A percentile compares a stretch with the other conserved stretches of the same genome.
Evolutionary conservation across 2,113 vertebrate genomes (phyloP).

Genomic region (Typhlomys cinereus): DNA sequence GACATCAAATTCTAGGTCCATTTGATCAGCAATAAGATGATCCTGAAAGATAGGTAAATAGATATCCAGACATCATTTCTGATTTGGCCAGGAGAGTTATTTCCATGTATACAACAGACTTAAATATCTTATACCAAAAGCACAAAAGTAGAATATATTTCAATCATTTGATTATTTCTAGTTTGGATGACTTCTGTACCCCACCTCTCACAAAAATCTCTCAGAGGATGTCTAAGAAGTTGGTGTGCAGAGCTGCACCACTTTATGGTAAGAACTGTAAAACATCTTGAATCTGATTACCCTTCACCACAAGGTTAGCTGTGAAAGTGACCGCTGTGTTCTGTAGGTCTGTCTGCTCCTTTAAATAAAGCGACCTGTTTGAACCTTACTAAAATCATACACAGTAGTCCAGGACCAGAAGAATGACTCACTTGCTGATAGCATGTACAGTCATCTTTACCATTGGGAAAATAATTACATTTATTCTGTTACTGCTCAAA

Average conservation of each 20-base stretch:
- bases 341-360: neutral
- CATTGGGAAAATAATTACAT: neutral
- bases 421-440: neutral
- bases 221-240: no score
- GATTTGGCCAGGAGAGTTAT: neutral
- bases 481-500: neutral
- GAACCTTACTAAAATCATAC: neutral
- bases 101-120: neutral
- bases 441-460: neutral
- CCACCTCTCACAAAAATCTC: no score
- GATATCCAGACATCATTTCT: neutral
- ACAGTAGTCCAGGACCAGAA: neutral
- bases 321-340: neutral
- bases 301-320: neutral
- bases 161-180: neutral
- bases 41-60: neutral
- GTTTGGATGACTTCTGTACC: no score
- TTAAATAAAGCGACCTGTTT: neutral
- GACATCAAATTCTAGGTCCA: neutral
- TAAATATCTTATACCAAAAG: neutral
- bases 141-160: neutral
- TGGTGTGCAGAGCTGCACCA: no score
- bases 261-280: no score
- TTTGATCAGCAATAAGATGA: neutral
- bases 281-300: no score